Percentiles rank a stretch among this genome's conserved stretches.
Evolutionary conservation across 1,140 invertebrate species (phyloP).

Genomic region (Drosophila neocordata): DNA sequence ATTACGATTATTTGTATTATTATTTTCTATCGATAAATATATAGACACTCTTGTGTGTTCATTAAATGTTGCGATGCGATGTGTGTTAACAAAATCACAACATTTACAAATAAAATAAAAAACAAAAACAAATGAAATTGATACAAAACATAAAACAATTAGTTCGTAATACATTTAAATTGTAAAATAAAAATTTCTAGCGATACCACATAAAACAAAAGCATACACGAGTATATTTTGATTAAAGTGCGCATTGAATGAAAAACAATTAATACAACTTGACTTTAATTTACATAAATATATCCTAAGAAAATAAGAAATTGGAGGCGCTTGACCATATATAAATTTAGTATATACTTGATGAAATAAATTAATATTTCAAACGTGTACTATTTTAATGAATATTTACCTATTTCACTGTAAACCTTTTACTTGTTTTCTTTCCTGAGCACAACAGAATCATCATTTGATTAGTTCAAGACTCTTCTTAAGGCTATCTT

Average conservation of each 20-base stretch:
- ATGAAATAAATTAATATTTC: too few relatives aligned
- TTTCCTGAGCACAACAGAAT: too few relatives aligned
- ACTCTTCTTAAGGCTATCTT: too few relatives aligned
- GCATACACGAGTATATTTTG: conserved; percentile 47
- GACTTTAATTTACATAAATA: background rate
- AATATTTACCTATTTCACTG: too few relatives aligned
- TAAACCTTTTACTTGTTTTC: too few relatives aligned
- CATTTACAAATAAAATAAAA: conserved; percentile 45
- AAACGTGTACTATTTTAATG: too few relatives aligned
- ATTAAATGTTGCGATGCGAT: conserved; percentile 61
- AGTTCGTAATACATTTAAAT: conserved; percentile 63
- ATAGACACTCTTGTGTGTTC: conserved; percentile 63
- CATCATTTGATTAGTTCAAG: too few relatives aligned
- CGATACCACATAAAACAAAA: conserved; percentile 63
- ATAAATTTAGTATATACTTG: too few relatives aligned
- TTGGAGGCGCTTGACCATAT: too few relatives aligned
- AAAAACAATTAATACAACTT: conserved; percentile 7
- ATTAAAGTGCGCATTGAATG: conserved; percentile 46
- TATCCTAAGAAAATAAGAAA: too few relatives aligned
- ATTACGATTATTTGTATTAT: conserved; percentile 72
- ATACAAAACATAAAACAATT: conserved; percentile 25
- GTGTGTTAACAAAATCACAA: conserved; percentile 57
- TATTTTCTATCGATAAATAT: conserved; percentile 72
- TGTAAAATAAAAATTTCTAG: conserved; percentile 76
- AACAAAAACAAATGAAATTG: conserved; percentile 36